Evolutionary conservation across 2,888 invertebrate genomes (phyloP).

Genomic region (Nymphalis polychloros): DNA sequence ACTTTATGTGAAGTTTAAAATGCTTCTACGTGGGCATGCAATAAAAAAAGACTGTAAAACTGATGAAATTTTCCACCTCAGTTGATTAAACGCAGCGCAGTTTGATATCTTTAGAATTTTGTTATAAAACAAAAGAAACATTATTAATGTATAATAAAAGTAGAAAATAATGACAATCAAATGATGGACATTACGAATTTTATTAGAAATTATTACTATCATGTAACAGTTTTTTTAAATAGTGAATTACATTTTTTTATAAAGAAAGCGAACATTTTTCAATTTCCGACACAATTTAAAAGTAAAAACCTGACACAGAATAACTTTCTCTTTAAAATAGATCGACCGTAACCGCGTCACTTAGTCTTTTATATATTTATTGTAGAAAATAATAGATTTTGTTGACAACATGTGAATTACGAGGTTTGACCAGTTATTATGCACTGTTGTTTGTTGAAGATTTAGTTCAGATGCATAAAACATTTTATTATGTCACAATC

Average conservation of each 20-base stretch:
- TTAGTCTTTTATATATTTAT: constrained; percentile 20
- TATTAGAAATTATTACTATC: background rate
- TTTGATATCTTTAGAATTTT: background rate
- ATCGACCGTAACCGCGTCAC: constrained; percentile 22
- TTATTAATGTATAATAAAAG: too few relatives aligned
- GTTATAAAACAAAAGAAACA: background rate
- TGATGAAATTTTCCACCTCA: constrained; percentile 3
- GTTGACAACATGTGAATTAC: constrained; percentile 34
- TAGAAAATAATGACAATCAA: background rate
- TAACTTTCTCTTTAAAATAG: constrained; percentile 32
- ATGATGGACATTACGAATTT: background rate
- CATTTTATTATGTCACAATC: constrained; percentile 54
- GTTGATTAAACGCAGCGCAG: background rate
- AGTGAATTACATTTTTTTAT: constrained; percentile 9
- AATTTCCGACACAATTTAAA: constrained; percentile 23
- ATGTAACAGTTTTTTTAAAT: background rate
- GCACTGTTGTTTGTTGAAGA: constrained; percentile 35
- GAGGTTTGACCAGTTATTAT: constrained; percentile 43
- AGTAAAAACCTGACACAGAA: constrained; percentile 21
- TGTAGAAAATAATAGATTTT: constrained; percentile 41
- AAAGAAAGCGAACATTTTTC: constrained; percentile 11
- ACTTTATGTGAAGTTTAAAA: constrained; percentile 6
- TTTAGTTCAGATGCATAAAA: constrained; percentile 51
- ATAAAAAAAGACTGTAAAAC: constrained; percentile 6
- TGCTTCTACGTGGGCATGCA: constrained; percentile 1